phyloP scores from a whole-genome alignment of 2,888 invertebrate genomes.

The Zaprionus lineosus region DNA sequence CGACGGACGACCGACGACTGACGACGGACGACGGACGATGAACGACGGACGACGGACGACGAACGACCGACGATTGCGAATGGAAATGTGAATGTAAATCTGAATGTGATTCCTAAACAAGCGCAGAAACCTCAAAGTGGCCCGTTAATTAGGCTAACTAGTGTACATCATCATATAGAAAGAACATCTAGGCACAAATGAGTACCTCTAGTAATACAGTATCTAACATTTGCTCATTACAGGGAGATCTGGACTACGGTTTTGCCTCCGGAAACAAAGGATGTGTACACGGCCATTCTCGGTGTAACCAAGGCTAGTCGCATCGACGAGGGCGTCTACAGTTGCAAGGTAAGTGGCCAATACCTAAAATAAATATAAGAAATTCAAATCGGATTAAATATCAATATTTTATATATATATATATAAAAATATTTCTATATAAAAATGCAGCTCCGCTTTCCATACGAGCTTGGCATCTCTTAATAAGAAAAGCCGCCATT shows the following conservation, averaged over 20 bases:
- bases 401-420: too few species aligned
- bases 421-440: too few species aligned
- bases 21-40: too few species aligned
- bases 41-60: too few species aligned
- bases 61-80: too few species aligned
- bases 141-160: conserved; percentile 51
- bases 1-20: too few species aligned
- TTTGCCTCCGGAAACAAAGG: conserved; percentile 82
- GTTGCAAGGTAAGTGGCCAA: conserved; percentile 88
- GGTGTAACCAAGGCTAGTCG: conserved; percentile 88
- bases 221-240: conserved; percentile 60
- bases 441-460: too few species aligned
- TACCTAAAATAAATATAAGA: too few species aligned
- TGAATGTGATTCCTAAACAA: conserved; percentile 32
- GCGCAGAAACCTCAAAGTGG: conserved; percentile 57
- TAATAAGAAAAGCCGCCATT: too few species aligned
- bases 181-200: too few species aligned
- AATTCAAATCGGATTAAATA: too few species aligned
- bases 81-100: conserved; percentile 13
- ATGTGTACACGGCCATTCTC: conserved; percentile 86
- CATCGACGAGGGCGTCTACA: conserved; percentile 90
- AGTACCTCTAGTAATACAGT: background rate
- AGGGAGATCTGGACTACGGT: conserved; percentile 88
- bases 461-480: too few species aligned
- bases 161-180: conserved; percentile 2